Evolutionary conservation across 2,797 vertebrate genomes (phyloP).

Genomic region (Miichthys miiuy): DNA sequence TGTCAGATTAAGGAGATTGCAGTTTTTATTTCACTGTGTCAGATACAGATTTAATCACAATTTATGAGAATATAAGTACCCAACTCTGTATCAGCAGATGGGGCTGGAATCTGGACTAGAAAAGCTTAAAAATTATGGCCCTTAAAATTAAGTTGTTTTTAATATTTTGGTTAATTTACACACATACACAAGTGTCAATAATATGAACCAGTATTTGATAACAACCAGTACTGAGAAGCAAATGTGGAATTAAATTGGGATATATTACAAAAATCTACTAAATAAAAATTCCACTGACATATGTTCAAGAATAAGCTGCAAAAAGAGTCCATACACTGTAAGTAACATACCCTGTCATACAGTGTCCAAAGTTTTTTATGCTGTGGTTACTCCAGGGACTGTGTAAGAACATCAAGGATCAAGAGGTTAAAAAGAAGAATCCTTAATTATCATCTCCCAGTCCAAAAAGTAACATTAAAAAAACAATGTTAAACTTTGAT

Average conservation of each 20-base stretch:
- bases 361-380: not conserved
- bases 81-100: too few species aligned
- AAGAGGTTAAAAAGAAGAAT: not conserved
- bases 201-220: not conserved
- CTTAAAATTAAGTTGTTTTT: too few species aligned
- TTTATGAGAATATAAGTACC: not conserved
- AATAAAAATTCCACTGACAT: not conserved
- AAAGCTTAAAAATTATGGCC: not conserved
- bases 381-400: not conserved
- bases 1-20: not conserved
- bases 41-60: not conserved
- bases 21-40: not conserved
- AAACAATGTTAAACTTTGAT: slow-evolving; percentile 37
- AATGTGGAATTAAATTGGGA: not conserved
- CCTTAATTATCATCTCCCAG: not conserved
- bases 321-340: not conserved
- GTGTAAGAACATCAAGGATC: not conserved
- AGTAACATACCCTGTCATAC: not conserved
- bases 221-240: not conserved
- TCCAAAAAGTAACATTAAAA: slow-evolving; percentile 16
- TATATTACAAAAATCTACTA: too few species aligned
- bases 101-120: not conserved
- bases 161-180: not conserved
- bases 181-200: not conserved
- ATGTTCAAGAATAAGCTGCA: not conserved